These are phyloP conservation scores for Cosmopolites sordidus DNA, from an alignment of 2,888 invertebrate genomes.

Conservation along the genomic window DNA sequence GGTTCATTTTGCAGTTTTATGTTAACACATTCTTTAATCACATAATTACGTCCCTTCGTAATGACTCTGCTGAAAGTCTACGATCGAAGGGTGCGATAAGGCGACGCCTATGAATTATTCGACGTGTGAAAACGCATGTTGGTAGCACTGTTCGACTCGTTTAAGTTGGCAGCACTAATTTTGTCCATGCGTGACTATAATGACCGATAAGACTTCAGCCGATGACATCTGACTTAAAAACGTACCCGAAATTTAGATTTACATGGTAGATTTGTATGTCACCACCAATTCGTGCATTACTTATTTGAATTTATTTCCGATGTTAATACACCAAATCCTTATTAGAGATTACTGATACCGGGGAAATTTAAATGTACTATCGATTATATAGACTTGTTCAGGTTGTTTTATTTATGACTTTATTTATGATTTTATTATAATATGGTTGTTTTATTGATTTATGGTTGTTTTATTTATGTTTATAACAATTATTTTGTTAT, in stretches of 20 bases:
- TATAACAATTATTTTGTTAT: too few relatives aligned
- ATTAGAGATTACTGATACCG: constrained; percentile 6
- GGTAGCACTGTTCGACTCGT: constrained; percentile 13
- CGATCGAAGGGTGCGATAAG: constrained; percentile 37
- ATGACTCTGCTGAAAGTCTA: constrained; percentile 38
- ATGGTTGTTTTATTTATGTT: too few relatives aligned
- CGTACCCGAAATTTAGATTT: constrained; percentile 26
- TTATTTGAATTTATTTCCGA: constrained; percentile 15
- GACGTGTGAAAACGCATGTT: constrained; percentile 45
- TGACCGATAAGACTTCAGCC: constrained; percentile 36
- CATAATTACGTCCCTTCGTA: constrained; percentile 45
- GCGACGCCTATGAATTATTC: constrained; percentile 40
- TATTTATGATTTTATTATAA: too few relatives aligned
- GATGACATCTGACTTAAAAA: constrained; percentile 36
- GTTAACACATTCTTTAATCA: constrained; percentile 39
- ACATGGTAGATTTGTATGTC: constrained; percentile 17
- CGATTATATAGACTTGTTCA: too few relatives aligned
- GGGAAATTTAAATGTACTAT: too few relatives aligned
- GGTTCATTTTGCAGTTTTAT: constrained; percentile 19
- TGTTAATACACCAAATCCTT: constrained; percentile 6
- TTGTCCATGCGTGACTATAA: constrained; percentile 46
- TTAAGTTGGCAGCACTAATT: constrained; percentile 39
- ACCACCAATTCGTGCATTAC: constrained; percentile 13
- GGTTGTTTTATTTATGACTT: too few relatives aligned
- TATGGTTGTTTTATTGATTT: too few relatives aligned